Conservation (phyloP, 2,113 vertebrate species). For the Cervus canadensis region DNA sequence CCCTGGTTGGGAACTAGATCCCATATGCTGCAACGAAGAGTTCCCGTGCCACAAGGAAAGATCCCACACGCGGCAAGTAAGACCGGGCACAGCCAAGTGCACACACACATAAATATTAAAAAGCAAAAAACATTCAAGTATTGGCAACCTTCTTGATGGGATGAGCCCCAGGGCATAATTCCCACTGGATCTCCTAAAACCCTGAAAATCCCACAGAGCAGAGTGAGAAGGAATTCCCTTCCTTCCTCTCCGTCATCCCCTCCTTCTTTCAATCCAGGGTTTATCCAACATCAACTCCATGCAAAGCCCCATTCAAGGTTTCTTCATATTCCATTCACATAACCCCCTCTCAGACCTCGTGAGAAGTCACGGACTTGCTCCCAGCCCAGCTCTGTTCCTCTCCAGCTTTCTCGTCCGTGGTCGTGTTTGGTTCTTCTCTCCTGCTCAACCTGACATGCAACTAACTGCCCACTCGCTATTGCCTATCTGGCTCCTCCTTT, state of each 20-base stretch:
- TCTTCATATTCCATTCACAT: background rate
- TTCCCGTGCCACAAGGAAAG: background rate
- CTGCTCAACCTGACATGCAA: background rate
- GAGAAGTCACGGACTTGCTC: background rate
- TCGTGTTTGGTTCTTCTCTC: fast-evolving
- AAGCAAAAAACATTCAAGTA: background rate
- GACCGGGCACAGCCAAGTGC: background rate
- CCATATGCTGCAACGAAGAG: background rate
- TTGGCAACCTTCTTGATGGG: background rate
- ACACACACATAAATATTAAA: background rate
- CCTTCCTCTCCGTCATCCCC: background rate
- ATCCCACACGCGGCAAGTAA: background rate
- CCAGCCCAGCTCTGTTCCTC: background rate
- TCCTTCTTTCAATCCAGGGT: background rate
- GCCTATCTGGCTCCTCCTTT: background rate
- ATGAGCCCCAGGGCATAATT: background rate
- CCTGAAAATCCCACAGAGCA: background rate
- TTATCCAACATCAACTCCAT: background rate
- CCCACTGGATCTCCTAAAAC: background rate
- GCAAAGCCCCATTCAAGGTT: background rate
- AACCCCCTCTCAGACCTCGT: background rate
- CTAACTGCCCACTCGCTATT: background rate
- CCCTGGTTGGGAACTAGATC: background rate
- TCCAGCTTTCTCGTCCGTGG: no score
- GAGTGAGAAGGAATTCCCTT: background rate